Evolutionary conservation across 2,888 invertebrate species (phyloP).

Genomic region (Drymonia ruficornis): DNA sequence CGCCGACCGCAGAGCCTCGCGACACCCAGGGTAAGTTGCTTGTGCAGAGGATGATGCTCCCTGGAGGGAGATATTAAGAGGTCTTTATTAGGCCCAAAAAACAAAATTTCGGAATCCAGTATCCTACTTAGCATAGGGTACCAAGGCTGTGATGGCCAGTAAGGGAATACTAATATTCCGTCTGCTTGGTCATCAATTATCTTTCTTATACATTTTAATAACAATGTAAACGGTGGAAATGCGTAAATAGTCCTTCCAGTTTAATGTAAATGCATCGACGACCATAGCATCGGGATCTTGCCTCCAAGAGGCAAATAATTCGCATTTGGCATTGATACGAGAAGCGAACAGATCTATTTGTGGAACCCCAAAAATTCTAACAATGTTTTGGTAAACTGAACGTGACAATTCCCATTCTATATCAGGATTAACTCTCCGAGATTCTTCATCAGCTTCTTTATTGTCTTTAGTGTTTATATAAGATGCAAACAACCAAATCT

Average conservation of each 20-base stretch:
- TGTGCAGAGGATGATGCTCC: slow-evolving; percentile 7
- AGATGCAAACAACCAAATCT: too few species aligned
- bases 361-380: slow-evolving; percentile 5
- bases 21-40: slow-evolving; percentile 13
- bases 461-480: slow-evolving; percentile 13
- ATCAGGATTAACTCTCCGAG: slow-evolving; percentile 14
- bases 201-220: too few species aligned
- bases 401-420: slow-evolving; percentile 19
- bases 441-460: slow-evolving; percentile 20
- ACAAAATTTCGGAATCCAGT: background rate
- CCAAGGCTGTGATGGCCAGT: slow-evolving; percentile 18
- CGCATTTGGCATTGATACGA: slow-evolving; percentile 8
- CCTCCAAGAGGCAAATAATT: slow-evolving; percentile 8
- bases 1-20: slow-evolving; percentile 15
- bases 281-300: background rate
- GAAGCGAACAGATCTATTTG: slow-evolving; percentile 9
- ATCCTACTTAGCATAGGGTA: slow-evolving; percentile 12
- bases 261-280: too few species aligned
- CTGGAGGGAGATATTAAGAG: slow-evolving; percentile 9
- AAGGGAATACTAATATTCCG: too few species aligned
- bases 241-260: too few species aligned
- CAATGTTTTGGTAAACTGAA: slow-evolving; percentile 8
- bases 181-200: too few species aligned
- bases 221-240: too few species aligned
- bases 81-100: background rate